Base-by-base conservation (phyloP, 2,888 invertebrate genomes). In the Oscheius onirici region DNA sequence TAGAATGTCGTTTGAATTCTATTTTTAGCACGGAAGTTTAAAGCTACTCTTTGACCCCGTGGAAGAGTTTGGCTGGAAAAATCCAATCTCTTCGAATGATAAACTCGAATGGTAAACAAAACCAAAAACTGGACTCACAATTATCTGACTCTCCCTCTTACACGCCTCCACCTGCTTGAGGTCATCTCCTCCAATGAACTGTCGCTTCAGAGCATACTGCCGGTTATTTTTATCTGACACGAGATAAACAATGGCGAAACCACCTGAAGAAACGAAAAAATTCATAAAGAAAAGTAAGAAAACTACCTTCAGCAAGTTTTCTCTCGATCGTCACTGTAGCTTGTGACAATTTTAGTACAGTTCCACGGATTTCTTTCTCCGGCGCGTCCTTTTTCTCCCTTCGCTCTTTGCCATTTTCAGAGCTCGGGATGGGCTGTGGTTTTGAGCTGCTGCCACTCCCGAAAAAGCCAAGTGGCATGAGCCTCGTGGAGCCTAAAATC, bases 141-240 rank as follows among this genome's bases (percentile, higher is more conserved):
- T 92, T 89, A 95, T 95, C 89, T 94, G 93, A 88, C 94, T 93
- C 90, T 95, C 95, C 84, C 94, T 91, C 88, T 93, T 93, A 84
- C 93, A 94, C 79, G 94, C 93, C 88, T 92, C 92, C 84, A 95
- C 91, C 22, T 82, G 80, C 86, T 72, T 77, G 28, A 92, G 92
- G 86, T 94, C 93, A 89, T 93, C 94, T 89, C 94, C 94, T 89
- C 94, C 94, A 82, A 95, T 94, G 89, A 93, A 94, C 92, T 95
- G 93, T 78, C 95, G 91, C 89, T 95, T 95, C 74, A 95, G 91
- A 63, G 95, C 95, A 90, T 93, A 94, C 55, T 88, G 86, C 82
- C 92, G 91, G 71, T 91, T 91, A 67, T 88, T 86, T 72, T 91
- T 91, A 83, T 91, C 92, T 88, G 92, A 93, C 61, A 93, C 94